Evolutionary conservation across 2,888 invertebrate genomes (phyloP).

Genomic region (Archips crataeganus): DNA sequence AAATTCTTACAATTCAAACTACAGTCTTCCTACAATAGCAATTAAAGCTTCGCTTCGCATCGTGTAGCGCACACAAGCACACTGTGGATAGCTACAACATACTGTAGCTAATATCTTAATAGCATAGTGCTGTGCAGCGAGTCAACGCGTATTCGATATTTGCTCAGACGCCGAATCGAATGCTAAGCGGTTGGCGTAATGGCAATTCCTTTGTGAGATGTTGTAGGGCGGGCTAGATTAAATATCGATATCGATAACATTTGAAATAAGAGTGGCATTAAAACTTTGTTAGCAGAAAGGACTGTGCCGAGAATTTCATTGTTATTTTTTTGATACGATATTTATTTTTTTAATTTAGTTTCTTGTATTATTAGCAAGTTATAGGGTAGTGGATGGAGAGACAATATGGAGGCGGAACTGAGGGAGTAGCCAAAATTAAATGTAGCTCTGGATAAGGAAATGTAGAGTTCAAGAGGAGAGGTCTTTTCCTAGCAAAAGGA

Average conservation of each 20-base stretch:
- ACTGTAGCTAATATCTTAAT: slow-evolving; percentile 54
- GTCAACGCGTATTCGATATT: slow-evolving; percentile 45
- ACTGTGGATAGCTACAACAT: slow-evolving; percentile 46
- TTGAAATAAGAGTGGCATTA: neutral
- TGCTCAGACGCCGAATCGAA: slow-evolving; percentile 40
- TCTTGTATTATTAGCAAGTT: too few species aligned
- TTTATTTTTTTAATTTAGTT: too few species aligned
- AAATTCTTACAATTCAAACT: neutral
- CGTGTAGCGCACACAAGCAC: slow-evolving; percentile 46
- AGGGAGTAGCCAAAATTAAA: too few species aligned
- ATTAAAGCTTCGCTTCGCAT: neutral
- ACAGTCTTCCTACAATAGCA: neutral
- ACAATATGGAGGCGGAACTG: too few species aligned
- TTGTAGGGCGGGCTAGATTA: neutral
- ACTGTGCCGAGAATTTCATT: neutral
- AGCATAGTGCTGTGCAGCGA: slow-evolving; percentile 46
- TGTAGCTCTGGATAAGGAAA: too few species aligned
- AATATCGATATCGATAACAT: slow-evolving; percentile 20
- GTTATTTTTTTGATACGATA: too few species aligned
- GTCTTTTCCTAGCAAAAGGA: too few species aligned
- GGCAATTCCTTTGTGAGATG: slow-evolving; percentile 25
- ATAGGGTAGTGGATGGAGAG: too few species aligned
- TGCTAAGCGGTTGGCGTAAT: slow-evolving; percentile 33
- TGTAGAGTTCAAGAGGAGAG: too few species aligned
- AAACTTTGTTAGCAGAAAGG: neutral